These are phyloP conservation scores for Dufourea novaeangliae DNA, from an alignment of 1,140 invertebrate genomes.

Conservation along the genomic window DNA sequence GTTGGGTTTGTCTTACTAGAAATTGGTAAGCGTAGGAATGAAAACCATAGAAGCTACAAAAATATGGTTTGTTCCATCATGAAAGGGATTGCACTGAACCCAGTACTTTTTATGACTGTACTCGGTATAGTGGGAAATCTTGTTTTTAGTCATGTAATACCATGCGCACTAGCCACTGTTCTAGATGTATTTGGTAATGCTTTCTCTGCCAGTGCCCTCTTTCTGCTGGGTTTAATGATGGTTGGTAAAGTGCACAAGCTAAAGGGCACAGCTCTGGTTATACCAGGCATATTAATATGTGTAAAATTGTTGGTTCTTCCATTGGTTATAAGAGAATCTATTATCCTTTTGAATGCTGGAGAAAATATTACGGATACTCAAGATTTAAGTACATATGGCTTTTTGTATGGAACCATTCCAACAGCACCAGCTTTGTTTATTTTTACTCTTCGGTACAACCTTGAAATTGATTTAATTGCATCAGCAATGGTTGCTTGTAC, in stretches of 20 bases:
- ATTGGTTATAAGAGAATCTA: constrained; percentile 92
- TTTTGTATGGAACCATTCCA: constrained; percentile 97
- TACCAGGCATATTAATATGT: constrained; percentile 93
- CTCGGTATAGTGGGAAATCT: constrained; percentile 94
- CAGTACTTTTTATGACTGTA: constrained; percentile 96
- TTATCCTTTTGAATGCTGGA: constrained; percentile 88
- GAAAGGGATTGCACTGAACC: constrained; percentile 92
- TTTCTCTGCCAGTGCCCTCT: constrained; percentile 95
- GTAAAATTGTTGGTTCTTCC: constrained; percentile 95
- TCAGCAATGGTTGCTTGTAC: constrained; percentile 96
- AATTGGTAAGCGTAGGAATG: constrained; percentile 85
- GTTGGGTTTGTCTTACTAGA: constrained; percentile 96
- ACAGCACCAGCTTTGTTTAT: constrained; percentile 97
- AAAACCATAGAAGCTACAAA: constrained; percentile 65
- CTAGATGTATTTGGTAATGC: constrained; percentile 92
- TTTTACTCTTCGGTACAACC: constrained; percentile 93
- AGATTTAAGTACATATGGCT: constrained; percentile 94
- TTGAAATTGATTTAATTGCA: constrained; percentile 94
- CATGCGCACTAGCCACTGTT: constrained; percentile 88
- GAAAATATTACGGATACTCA: constrained; percentile 87
- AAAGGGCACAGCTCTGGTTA: constrained; percentile 88
- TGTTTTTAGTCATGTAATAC: constrained; percentile 89
- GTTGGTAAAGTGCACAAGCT: constrained; percentile 93
- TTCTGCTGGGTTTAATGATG: constrained; percentile 94
- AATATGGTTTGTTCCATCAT: constrained; percentile 79